Evolutionary conservation across 2,888 invertebrate genomes (phyloP).

Genomic region (Sympetrum striolatum): DNA sequence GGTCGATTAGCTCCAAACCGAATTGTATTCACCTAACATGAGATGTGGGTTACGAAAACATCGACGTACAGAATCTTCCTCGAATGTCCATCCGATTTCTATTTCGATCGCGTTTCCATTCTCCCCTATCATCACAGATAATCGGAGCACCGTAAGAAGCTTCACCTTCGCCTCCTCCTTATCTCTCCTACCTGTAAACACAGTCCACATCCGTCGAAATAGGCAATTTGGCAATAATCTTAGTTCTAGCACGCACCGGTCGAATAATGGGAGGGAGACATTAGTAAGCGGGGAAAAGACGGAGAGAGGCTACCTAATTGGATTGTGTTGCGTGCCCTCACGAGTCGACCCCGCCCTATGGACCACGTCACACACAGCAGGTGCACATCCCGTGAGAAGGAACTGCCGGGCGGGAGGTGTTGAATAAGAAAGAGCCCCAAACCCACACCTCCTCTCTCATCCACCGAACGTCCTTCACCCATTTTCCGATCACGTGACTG

Average conservation of each 20-base stretch:
- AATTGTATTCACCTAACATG: no score
- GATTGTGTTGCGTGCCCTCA: slow-evolving; percentile 23
- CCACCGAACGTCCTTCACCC: slow-evolving; percentile 33
- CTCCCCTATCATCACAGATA: neutral
- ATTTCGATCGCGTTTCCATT: no score
- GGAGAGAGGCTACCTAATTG: slow-evolving; percentile 6
- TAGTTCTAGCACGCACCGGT: neutral
- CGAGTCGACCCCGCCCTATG: neutral
- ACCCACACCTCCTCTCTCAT: neutral
- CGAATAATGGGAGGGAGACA: neutral
- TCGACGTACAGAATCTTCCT: no score
- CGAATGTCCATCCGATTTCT: no score
- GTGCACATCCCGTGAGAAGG: slow-evolving; percentile 6
- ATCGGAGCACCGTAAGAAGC: neutral
- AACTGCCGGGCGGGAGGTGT: slow-evolving; percentile 2
- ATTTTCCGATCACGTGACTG: slow-evolving; percentile 27
- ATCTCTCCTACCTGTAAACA: neutral
- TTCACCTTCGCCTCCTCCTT: neutral
- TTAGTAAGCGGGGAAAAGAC: slow-evolving; percentile 2
- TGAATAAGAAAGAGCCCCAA: slow-evolving; percentile 34
- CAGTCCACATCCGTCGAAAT: slow-evolving; percentile 15
- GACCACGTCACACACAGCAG: neutral
- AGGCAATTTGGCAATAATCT: slow-evolving; percentile 4
- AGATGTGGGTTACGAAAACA: no score
- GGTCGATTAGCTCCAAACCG: no score